Percentiles rank a stretch among this genome's conserved stretches.
These are phyloP conservation scores for Tricholauxania praeusta DNA, from an alignment of 2,888 invertebrate genomes.

Conservation along the genomic window DNA sequence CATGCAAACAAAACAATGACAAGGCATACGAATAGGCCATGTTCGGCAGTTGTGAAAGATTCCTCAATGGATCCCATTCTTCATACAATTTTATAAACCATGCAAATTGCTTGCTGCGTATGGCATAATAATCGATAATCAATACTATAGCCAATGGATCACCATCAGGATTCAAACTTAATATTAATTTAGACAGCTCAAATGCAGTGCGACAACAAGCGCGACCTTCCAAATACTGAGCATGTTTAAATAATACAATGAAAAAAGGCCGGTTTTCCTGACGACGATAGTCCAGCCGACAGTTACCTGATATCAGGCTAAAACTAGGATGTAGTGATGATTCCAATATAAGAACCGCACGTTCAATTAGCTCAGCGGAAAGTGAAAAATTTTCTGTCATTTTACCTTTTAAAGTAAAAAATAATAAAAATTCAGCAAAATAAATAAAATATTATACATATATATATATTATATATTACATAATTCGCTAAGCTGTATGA, in stretches of 20 bases:
- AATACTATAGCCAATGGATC: slow-evolving; percentile 84
- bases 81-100: slow-evolving; percentile 76
- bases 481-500: slow-evolving; percentile 84
- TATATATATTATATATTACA: slow-evolving; percentile 68
- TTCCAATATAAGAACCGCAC: slow-evolving; percentile 82
- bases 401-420: slow-evolving; percentile 55
- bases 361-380: slow-evolving; percentile 83
- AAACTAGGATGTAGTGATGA: slow-evolving; percentile 84
- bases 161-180: slow-evolving; percentile 79
- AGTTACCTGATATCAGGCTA: slow-evolving; percentile 79
- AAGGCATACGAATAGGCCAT: slow-evolving; percentile 86
- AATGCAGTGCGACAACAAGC: slow-evolving; percentile 89
- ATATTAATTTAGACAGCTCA: slow-evolving; percentile 86
- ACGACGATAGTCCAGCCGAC: slow-evolving; percentile 80
- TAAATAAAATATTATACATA: not conserved
- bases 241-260: slow-evolving; percentile 84
- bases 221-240: slow-evolving; percentile 80
- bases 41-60: slow-evolving; percentile 86
- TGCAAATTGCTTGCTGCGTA: slow-evolving; percentile 79
- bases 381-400: slow-evolving; percentile 83
- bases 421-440: not conserved
- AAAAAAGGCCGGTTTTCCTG: slow-evolving; percentile 87
- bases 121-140: slow-evolving; percentile 85
- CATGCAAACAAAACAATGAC: slow-evolving; percentile 74
- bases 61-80: slow-evolving; percentile 74